Evolutionary conservation across 2,888 invertebrate genomes (phyloP).

Genomic region (Hypomecis punctinalis): DNA sequence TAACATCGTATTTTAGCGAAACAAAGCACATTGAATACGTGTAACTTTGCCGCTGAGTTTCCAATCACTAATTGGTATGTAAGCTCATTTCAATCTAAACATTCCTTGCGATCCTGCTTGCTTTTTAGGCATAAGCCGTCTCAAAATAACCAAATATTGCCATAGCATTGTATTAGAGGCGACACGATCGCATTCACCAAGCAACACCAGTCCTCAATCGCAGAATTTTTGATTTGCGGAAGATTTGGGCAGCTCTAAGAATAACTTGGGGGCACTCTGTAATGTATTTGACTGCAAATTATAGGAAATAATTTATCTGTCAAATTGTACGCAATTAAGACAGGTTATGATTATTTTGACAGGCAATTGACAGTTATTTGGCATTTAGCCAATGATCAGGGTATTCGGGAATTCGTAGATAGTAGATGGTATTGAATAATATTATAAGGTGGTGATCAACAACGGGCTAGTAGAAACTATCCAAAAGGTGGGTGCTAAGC

Average conservation of each 20-base stretch:
- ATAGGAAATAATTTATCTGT: no score
- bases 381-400: not conserved
- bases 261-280: not conserved
- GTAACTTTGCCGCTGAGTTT: constrained; percentile 22
- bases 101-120: constrained; percentile 1
- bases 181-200: not conserved
- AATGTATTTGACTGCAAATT: constrained; percentile 1
- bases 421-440: not conserved
- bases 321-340: not conserved
- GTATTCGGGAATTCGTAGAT: not conserved
- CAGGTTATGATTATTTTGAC: constrained; percentile 1
- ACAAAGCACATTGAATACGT: constrained; percentile 23
- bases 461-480: no score
- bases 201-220: not conserved
- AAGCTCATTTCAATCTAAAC: constrained; percentile 13
- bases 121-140: not conserved
- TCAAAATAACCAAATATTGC: not conserved
- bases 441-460: no score
- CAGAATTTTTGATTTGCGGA: not conserved
- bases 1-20: constrained; percentile 19
- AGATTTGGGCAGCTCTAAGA: not conserved
- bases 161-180: not conserved
- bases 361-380: constrained; percentile 13
- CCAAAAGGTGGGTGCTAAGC: no score
- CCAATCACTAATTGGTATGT: constrained; percentile 38